These are phyloP conservation scores for Cydia amplana DNA, from an alignment of 1,140 invertebrate genomes.

Conservation along the genomic window DNA sequence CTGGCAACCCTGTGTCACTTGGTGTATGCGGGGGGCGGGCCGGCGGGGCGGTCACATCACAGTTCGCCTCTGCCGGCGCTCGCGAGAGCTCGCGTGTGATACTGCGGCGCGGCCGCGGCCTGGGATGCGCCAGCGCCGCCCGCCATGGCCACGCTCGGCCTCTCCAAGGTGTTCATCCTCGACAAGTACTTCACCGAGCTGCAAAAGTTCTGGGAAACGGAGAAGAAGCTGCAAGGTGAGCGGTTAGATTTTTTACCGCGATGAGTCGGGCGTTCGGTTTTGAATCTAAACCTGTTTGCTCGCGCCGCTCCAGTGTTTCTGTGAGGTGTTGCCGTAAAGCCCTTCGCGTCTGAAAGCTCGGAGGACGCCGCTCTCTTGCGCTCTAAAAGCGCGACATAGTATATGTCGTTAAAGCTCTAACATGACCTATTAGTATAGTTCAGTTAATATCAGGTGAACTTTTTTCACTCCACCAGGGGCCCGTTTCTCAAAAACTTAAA, in stretches of 20 bases:
- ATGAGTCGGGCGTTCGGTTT: constrained; percentile 11
- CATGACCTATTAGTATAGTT: background rate
- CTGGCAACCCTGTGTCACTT: constrained; percentile 13
- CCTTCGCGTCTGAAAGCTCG: constrained; percentile 14
- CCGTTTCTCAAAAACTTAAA: no score
- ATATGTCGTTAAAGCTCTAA: background rate
- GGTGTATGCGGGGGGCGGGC: constrained; percentile 44
- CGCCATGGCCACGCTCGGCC: constrained; percentile 93
- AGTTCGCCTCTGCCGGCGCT: constrained; percentile 49
- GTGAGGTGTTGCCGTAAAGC: constrained; percentile 11
- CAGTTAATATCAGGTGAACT: no score
- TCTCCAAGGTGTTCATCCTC: constrained; percentile 97
- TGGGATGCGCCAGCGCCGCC: constrained; percentile 72
- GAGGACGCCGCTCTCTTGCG: constrained; percentile 22
- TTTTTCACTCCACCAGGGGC: no score
- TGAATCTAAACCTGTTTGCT: constrained; percentile 30
- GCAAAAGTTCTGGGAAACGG: constrained; percentile 98
- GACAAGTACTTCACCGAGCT: constrained; percentile 98
- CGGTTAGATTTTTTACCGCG: constrained; percentile 37
- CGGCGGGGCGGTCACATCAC: constrained; percentile 52
- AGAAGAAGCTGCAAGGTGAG: constrained; percentile 96
- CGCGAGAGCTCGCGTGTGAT: constrained; percentile 36
- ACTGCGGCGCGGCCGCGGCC: constrained; percentile 66
- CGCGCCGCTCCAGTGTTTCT: constrained; percentile 17
- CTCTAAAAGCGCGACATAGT: background rate